phyloP scores from a whole-genome alignment of 2,888 invertebrate species.

The Amblyjoppa proteus region DNA sequence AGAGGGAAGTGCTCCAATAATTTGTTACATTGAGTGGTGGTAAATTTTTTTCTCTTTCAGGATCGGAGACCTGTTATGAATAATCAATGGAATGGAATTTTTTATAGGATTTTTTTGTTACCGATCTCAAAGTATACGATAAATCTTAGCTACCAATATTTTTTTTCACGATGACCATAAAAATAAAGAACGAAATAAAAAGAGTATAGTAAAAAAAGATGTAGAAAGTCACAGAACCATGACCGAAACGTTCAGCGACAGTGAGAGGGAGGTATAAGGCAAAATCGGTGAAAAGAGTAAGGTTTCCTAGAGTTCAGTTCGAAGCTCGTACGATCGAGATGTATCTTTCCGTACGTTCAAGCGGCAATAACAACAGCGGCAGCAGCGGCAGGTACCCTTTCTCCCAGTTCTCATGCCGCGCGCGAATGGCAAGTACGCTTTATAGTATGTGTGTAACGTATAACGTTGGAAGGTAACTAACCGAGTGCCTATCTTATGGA shows the following conservation, averaged over 20 bases:
- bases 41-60: too few relatives aligned
- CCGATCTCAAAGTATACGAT: too few relatives aligned
- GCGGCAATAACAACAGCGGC: background rate
- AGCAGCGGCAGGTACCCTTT: slow-evolving; percentile 69
- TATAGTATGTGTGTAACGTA: slow-evolving; percentile 51
- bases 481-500: slow-evolving; percentile 61
- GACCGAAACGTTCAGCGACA: background rate
- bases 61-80: too few relatives aligned
- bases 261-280: slow-evolving; percentile 65
- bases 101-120: too few relatives aligned
- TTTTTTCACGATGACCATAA: background rate
- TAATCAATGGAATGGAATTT: too few relatives aligned
- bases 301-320: slow-evolving; percentile 61
- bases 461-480: slow-evolving; percentile 71
- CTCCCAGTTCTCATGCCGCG: slow-evolving; percentile 65
- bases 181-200: background rate
- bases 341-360: slow-evolving; percentile 71
- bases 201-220: background rate
- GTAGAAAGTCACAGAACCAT: background rate
- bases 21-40: too few relatives aligned
- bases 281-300: slow-evolving; percentile 56
- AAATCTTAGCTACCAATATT: too few relatives aligned
- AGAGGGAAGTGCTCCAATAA: too few relatives aligned
- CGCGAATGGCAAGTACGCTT: slow-evolving; percentile 61
- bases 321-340: slow-evolving; percentile 15